Conservation (phyloP, 2,888 invertebrate genomes). For the Eurois occulta region DNA sequence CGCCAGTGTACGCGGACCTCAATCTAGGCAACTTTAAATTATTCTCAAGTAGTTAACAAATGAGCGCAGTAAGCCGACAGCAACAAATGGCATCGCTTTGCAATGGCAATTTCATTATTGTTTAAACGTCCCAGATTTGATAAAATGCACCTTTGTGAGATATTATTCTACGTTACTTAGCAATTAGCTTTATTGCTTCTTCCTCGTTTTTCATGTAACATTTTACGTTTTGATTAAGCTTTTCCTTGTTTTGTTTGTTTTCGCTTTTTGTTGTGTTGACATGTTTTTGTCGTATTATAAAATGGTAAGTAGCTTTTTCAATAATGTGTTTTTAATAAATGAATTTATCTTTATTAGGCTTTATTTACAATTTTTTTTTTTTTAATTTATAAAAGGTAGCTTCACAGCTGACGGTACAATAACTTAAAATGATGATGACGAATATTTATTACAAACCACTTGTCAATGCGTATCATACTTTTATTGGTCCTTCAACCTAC, state of each 20-base stretch:
- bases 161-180: slow-evolving; percentile 53
- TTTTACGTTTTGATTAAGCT: slow-evolving; percentile 18
- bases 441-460: not conserved
- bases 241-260: slow-evolving; percentile 23
- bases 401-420: too few species aligned
- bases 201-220: slow-evolving; percentile 16
- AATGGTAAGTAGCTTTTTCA: not conserved
- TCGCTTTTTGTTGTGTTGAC: not conserved
- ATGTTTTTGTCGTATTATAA: not conserved
- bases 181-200: slow-evolving; percentile 54
- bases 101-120: slow-evolving; percentile 60
- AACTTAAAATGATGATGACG: too few species aligned
- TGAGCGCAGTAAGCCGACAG: slow-evolving; percentile 54
- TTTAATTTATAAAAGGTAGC: too few species aligned
- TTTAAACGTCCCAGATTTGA: slow-evolving; percentile 59
- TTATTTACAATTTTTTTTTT: not conserved
- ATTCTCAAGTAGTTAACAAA: slow-evolving; percentile 59
- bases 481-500: not conserved
- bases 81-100: slow-evolving; percentile 56
- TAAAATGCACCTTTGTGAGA: slow-evolving; percentile 53
- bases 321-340: not conserved
- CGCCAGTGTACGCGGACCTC: slow-evolving; percentile 18
- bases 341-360: not conserved
- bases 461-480: not conserved
- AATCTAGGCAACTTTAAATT: slow-evolving; percentile 52